phyloP scores from a whole-genome alignment of 2,113 vertebrate species.

The Porphyrio hochstetteri region DNA sequence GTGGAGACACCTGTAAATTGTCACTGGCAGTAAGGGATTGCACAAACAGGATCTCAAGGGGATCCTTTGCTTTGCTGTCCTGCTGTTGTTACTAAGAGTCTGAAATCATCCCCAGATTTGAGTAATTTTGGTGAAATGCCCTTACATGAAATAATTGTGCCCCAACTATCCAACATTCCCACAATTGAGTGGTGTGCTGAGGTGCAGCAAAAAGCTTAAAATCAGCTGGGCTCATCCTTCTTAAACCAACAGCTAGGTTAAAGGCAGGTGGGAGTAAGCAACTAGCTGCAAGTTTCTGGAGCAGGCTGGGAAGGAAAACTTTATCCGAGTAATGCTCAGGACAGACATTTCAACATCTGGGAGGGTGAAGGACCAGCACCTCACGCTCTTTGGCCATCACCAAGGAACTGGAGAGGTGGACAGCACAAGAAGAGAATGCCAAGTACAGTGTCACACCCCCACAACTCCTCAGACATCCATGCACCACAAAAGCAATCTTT shows the following conservation, averaged over 20 bases:
- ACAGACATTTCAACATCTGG: fast-evolving
- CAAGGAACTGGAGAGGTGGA: fast-evolving
- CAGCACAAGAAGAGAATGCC: not conserved
- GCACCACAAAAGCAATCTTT: fast-evolving
- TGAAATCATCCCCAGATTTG: not conserved
- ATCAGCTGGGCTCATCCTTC: not conserved
- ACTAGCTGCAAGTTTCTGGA: not conserved
- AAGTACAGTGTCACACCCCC: fast-evolving
- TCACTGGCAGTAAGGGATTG: not conserved
- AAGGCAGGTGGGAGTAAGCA: not conserved
- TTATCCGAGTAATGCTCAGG: not conserved
- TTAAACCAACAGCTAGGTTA: not conserved
- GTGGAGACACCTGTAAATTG: not conserved
- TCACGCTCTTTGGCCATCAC: fast-evolving
- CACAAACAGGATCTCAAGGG: not conserved
- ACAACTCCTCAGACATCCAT: too few species aligned
- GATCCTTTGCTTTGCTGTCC: not conserved
- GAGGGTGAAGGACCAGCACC: not conserved
- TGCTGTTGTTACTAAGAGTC: fast-evolving
- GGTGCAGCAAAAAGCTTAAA: not conserved
- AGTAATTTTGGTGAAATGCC: not conserved
- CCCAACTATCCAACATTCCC: not conserved
- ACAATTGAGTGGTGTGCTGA: fast-evolving
- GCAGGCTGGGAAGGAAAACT: not conserved
- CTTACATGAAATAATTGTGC: not conserved